Evolutionary conservation across 2,888 invertebrate genomes (phyloP), one percentile per base, ranked within the genome.

Genomic region (Caenorhabditis plicata): DNA sequence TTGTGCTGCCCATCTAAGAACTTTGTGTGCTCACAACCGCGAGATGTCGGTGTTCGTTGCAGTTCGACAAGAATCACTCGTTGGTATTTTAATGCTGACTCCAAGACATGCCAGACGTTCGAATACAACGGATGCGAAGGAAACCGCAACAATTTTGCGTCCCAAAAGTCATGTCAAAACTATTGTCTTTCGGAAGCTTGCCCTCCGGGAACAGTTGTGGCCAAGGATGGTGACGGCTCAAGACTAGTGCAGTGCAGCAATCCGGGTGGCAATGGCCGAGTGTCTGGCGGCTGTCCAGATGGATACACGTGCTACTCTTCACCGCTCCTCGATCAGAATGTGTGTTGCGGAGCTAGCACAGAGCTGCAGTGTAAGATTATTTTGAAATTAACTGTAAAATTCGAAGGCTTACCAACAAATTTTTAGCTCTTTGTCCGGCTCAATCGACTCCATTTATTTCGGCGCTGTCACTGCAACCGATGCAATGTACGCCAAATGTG

Each of bases 121-220:
- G 73, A 75, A 45, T 80, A 79, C 70, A 79, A 78, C 55, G 80
- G 80, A 39, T 80, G 80, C 49, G 77, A 75, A 46, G 75, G 79
- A 32, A 80, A 80, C 55, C 61, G 79, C 7, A 80, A 80, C 67
- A 81, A 80, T 57, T 81, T 80, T 48, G 75, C 78, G 26, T 64
- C 73, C 1, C 73, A 76, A 56, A 75, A 76, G 48, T 60, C 74
- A 8, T 80, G 80, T 45, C 73, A 76, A 52, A 80, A 78, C 67
- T 80, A 79, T 46, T 80, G 80, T 60, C 66, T 77, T 17, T 74
- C 75, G 25, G 80, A 80, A 46, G 75, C 78, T 0, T 78, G 78
- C 38, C 77, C 78, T 7, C 77, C 78, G 8, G 70, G 70, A 44
- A 77, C 78, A 5, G 76, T 80, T 7, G 78, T 77, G 8, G 75